These are phyloP conservation scores for Chlorospingus flavigularis DNA, from an alignment of 2,797 vertebrate species.

Conservation along the genomic window DNA sequence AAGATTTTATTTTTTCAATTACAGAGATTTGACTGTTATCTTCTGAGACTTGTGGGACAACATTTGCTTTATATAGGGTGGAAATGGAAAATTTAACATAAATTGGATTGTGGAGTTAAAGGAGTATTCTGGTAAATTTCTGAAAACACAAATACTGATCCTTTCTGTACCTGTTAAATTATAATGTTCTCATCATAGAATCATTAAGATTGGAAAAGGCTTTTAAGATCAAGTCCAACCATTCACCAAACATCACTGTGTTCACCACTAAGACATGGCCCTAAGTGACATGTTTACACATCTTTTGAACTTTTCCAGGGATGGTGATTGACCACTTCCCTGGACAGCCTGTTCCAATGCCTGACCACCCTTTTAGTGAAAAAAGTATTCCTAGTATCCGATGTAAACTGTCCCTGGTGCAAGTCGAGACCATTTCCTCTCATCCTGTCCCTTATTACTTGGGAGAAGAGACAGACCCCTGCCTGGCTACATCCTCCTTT, in stretches of 20 bases:
- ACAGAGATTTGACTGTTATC: background rate
- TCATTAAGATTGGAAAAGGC: background rate
- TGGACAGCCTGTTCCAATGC: background rate
- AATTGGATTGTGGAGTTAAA: background rate
- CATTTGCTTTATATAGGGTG: background rate
- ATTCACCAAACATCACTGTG: background rate
- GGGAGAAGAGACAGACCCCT: background rate
- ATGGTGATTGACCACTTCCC: background rate
- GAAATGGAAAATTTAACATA: background rate
- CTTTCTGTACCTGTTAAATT: background rate
- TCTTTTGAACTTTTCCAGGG: background rate
- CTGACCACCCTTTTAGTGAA: background rate
- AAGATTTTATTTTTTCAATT: background rate
- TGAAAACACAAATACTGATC: background rate
- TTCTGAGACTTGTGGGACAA: background rate
- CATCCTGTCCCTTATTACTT: background rate
- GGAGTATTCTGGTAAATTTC: background rate
- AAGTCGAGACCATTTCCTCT: background rate
- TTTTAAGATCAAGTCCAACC: background rate
- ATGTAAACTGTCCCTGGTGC: background rate
- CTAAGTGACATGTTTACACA: fast-evolving
- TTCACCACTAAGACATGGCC: background rate
- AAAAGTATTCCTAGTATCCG: background rate
- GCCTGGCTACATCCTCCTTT: background rate
- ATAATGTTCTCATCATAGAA: background rate